These are phyloP conservation scores for Acinonyx jubatus DNA, from an alignment of 2,113 vertebrate genomes.

Conservation along the genomic window DNA sequence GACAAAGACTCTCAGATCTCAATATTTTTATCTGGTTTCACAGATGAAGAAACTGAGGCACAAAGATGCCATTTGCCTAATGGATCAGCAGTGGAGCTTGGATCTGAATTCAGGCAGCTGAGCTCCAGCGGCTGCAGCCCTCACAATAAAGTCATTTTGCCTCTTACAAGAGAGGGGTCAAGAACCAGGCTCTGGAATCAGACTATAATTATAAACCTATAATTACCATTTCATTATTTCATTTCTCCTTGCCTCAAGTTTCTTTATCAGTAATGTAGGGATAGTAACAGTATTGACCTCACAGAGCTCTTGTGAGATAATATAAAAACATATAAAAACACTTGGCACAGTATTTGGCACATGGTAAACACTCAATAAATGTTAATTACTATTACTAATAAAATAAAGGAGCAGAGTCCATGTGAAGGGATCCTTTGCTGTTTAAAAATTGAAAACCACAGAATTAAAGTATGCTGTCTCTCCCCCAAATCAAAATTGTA, in stretches of 20 bases:
- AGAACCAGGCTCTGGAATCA: not conserved
- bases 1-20: not conserved
- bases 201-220: not conserved
- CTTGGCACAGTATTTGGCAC: not conserved
- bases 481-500: not conserved
- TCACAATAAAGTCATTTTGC: not conserved
- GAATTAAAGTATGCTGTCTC: not conserved
- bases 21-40: not conserved
- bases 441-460: conserved; percentile 39
- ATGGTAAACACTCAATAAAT: not conserved
- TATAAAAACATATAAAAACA: not conserved
- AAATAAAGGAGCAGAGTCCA: not conserved
- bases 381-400: not conserved
- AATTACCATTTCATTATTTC: not conserved
- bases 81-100: not conserved
- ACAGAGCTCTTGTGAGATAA: not conserved
- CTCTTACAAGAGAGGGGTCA: not conserved
- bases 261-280: not conserved
- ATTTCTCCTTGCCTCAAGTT: conserved; percentile 26
- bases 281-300: not conserved
- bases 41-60: not conserved
- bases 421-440: not conserved
- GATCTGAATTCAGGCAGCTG: not conserved
- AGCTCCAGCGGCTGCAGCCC: not conserved
- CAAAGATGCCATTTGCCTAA: not conserved